Evolutionary conservation across 2,797 vertebrate genomes (phyloP).

Genomic region (Betta splendens): DNA sequence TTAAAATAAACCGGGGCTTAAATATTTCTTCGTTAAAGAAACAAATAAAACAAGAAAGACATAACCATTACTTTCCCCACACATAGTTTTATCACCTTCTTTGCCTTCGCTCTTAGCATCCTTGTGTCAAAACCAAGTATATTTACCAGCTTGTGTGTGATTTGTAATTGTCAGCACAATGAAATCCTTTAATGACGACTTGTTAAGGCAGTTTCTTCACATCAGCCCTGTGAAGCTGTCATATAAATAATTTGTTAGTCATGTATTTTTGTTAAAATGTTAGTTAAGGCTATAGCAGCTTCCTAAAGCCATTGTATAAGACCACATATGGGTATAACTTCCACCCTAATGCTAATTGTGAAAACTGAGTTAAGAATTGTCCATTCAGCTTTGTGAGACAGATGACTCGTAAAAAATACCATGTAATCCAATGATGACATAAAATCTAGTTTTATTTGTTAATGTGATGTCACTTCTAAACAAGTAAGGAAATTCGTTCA

Average conservation of each 20-base stretch:
- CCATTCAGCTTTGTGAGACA: too few species aligned
- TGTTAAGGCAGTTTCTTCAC: background rate
- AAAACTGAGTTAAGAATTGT: background rate
- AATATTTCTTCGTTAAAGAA: background rate
- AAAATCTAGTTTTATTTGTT: too few species aligned
- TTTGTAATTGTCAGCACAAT: background rate
- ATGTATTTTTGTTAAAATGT: background rate
- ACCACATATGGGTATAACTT: background rate
- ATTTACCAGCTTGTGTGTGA: background rate
- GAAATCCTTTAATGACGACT: background rate
- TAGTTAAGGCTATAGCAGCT: background rate
- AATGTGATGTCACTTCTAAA: too few species aligned
- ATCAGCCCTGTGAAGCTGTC: too few species aligned
- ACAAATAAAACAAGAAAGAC: background rate
- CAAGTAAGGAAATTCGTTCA: too few species aligned
- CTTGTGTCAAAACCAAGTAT: background rate
- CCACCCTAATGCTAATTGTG: background rate
- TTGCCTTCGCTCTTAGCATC: background rate
- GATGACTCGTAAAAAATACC: background rate
- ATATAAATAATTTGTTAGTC: too few species aligned
- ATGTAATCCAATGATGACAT: background rate
- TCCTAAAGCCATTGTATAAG: too few species aligned
- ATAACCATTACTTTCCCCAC: background rate
- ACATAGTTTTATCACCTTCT: background rate
- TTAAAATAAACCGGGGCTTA: too few species aligned